Conservation (phyloP, 2,113 vertebrate genomes). For the Pachycephala philippinensis region DNA sequence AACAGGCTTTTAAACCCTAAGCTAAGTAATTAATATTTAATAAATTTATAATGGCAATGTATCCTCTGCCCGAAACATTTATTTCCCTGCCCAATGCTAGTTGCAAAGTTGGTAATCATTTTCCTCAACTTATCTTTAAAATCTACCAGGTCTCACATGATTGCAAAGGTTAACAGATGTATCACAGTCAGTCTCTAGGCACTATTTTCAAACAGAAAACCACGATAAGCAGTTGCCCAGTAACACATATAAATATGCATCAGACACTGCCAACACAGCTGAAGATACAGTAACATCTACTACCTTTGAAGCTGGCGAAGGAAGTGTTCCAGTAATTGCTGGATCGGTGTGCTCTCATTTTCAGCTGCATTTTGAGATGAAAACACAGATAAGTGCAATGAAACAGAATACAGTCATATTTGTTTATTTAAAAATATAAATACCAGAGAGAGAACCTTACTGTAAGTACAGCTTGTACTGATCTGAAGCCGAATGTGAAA, state of each 20-base stretch:
- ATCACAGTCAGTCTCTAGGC: not conserved
- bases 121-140: not conserved
- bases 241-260: not conserved
- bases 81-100: not conserved
- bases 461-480: not conserved
- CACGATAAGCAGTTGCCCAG: not conserved
- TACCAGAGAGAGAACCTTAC: not conserved
- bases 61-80: not conserved
- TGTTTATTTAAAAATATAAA: not conserved
- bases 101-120: not conserved
- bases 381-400: not conserved
- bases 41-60: not conserved
- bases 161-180: not conserved
- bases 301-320: conserved; percentile 94
- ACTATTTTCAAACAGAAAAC: not conserved
- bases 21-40: not conserved
- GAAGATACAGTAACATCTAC: not conserved
- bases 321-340: conserved; percentile 93
- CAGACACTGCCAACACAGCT: not conserved
- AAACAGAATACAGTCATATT: not conserved
- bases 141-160: not conserved
- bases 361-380: conserved; percentile 71
- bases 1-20: not conserved
- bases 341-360: conserved; percentile 90
- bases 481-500: not conserved